Evolutionary conservation across 2,113 vertebrate genomes (phyloP), one percentile per base, ranked within the genome.

Genomic region (Illadopsis cleaveri): DNA sequence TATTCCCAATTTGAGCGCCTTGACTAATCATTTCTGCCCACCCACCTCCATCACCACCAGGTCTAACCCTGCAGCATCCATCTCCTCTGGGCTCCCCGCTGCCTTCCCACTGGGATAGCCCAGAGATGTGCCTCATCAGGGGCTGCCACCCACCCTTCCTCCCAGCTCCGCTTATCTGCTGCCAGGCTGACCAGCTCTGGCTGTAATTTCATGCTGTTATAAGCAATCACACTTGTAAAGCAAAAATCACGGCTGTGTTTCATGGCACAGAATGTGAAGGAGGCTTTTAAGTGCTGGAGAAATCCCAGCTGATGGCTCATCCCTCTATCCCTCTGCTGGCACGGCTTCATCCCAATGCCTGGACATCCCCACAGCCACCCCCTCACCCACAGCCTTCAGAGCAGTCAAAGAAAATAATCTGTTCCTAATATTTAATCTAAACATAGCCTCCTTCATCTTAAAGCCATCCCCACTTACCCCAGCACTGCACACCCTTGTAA

Each of bases 151-250:
- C 31, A 40, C 64, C n/a, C 10, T 25, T 35, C 48, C 48, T 27
- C 27, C 51, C 89, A 66, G 75, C 65, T 72, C 64, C 3, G 22
- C 87, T 82, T 35, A 33, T 50, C 91, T 79, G 73, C 96, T 68
- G 70, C 87, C 93, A 88, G 66, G 75, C 71, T 85, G 84, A 83
- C 70, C 84, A 17, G 71, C 53, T 38, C 89, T 86, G 90, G 75
- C 95, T 95, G 94, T 60, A 86, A 80, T 94, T 92, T 92, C 87
- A 56, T 33, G 90, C 95, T 79, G 87, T 68, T 95, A n/a, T 51
- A 87, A 84, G 87, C 93, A 90, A 90, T 76, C 87, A 48, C 65
- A 58, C 84, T 96, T 85, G 87, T 91, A 93, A 95, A 89, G 87
- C 87, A 62, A 30, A 89, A 91, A 75, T 35, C 51, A 68, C 4